Percentiles rank a stretch among this genome's conserved stretches.
Conservation (phyloP, 2,797 vertebrate species). For the Sciurus carolinensis region DNA sequence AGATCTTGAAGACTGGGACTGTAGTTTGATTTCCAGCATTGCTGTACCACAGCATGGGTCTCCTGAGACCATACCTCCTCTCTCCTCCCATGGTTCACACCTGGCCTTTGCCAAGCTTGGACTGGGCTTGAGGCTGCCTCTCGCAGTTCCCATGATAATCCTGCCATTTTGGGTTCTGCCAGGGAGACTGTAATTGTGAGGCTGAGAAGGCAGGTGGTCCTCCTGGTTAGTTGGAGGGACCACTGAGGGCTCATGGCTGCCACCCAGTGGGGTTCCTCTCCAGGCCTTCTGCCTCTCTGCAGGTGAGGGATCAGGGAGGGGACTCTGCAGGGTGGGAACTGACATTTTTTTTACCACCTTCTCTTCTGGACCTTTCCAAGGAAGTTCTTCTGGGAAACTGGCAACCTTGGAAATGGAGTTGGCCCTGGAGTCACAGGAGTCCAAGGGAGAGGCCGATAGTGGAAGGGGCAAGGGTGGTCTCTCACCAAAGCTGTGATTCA, state of each 20-base stretch:
- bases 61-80: neutral
- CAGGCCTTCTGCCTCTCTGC: neutral
- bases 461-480: neutral
- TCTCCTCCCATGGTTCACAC: neutral
- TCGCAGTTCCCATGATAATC: fast-evolving
- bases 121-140: neutral
- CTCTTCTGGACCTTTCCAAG: neutral
- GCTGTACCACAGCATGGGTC: neutral
- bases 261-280: fast-evolving
- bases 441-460: neutral
- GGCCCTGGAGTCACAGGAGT: neutral
- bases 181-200: too few species aligned
- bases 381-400: neutral
- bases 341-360: neutral
- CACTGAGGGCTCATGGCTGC: neutral
- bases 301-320: neutral
- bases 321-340: neutral
- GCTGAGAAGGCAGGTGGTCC: neutral
- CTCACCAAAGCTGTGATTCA: neutral
- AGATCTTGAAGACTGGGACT: neutral
- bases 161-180: neutral
- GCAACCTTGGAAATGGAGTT: too few species aligned
- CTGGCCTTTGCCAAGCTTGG: neutral
- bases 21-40: neutral
- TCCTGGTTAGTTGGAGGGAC: neutral